These are phyloP conservation scores for Eupeodes latifasciatus DNA, from an alignment of 2,888 invertebrate genomes.

Conservation along the genomic window DNA sequence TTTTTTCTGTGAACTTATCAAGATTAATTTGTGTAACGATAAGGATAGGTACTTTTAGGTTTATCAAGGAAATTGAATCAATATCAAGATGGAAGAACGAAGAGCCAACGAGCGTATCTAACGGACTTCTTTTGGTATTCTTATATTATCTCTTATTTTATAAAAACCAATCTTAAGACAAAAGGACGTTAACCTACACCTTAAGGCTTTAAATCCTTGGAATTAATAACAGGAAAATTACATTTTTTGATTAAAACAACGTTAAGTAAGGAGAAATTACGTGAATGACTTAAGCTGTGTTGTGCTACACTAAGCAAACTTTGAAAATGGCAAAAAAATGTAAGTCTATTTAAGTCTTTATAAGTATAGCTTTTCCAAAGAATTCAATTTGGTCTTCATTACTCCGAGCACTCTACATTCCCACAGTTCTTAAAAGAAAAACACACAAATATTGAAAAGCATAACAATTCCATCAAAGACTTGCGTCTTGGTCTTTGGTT, in stretches of 20 bases:
- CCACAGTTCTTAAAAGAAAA: conserved; percentile 17
- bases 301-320: too few relatives aligned
- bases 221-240: not conserved
- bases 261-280: not conserved
- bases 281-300: not conserved
- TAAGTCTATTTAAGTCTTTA: too few relatives aligned
- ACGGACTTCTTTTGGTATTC: not conserved
- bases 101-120: conserved; percentile 8
- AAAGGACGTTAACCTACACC: not conserved
- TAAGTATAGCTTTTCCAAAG: too few relatives aligned
- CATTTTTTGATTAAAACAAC: not conserved
- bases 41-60: conserved; percentile 41
- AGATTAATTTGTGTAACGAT: conserved; percentile 66
- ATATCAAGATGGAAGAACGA: not conserved
- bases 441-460: not conserved
- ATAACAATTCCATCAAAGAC: conserved; percentile 17
- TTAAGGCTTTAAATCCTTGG: not conserved
- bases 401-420: not conserved
- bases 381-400: not conserved
- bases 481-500: not conserved
- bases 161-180: not conserved
- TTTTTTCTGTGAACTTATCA: conserved; percentile 41
- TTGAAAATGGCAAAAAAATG: too few relatives aligned
- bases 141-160: not conserved
- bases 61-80: conserved; percentile 56